A percentile compares a stretch with the other conserved stretches of the same genome.
phyloP scores from a whole-genome alignment of 2,113 vertebrate species.

The Sigmodon hispidus region DNA sequence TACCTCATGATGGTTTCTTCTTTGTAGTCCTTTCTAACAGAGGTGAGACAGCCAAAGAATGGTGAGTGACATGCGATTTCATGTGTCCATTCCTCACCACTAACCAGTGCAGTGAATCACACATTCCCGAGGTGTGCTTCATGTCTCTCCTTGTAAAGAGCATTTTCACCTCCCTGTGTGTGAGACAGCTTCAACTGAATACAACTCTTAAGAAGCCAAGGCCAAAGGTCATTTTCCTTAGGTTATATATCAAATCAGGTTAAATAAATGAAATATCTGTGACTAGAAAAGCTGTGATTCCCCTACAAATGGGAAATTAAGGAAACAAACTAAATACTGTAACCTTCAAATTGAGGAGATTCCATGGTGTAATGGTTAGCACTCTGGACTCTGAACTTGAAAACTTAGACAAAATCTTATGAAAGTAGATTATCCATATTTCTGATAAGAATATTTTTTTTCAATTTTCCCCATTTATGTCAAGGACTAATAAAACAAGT shows the following conservation, averaged over 20 bases:
- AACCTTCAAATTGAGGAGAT: too few relatives aligned
- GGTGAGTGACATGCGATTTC: conserved; percentile 12
- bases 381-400: conserved; percentile 78
- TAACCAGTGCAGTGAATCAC: conserved; percentile 56
- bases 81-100: conserved; percentile 11
- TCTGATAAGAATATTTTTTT: conserved; percentile 85
- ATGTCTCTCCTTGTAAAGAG: conserved; percentile 27
- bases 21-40: conserved; percentile 30
- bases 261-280: background rate
- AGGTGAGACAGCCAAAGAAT: conserved; percentile 9
- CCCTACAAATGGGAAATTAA: conserved; percentile 70
- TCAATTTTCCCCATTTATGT: conserved; percentile 82
- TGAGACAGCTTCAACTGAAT: conserved; percentile 50
- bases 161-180: background rate
- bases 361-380: too few relatives aligned
- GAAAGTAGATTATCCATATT: conserved; percentile 80
- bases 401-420: conserved; percentile 78
- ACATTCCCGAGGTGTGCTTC: conserved; percentile 28
- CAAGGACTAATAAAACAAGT: conserved; percentile 85
- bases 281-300: background rate
- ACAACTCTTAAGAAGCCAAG: conserved; percentile 30
- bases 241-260: background rate
- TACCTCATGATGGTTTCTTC: background rate
- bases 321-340: conserved; percentile 55
- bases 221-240: conserved; percentile 54